A percentile compares a stretch with the other conserved stretches of the same genome.
Conservation (phyloP, 35 echinoderm and acorn worm genomes). For the Hemicentrotus pulcherrimus region DNA sequence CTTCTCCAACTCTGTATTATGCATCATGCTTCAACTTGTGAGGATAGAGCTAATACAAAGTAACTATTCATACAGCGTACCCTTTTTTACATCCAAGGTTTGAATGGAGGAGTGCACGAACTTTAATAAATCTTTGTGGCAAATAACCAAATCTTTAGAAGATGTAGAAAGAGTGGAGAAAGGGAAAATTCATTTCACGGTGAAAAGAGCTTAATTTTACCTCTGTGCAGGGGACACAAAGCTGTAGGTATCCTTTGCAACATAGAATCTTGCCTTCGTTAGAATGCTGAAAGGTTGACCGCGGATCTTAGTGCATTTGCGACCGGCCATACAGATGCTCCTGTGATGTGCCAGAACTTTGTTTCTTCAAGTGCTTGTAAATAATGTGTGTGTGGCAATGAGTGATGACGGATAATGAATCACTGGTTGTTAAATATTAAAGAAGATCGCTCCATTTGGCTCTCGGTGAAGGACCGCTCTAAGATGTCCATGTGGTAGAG, state of each 20-base stretch:
- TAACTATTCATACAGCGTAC: too few relatives aligned
- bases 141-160: too few relatives aligned
- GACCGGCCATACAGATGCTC: background rate
- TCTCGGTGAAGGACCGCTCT: background rate
- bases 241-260: background rate
- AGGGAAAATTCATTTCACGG: too few relatives aligned
- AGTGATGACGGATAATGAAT: background rate
- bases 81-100: too few relatives aligned
- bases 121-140: too few relatives aligned
- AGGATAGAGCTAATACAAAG: too few relatives aligned
- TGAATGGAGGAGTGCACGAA: too few relatives aligned
- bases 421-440: background rate
- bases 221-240: too few relatives aligned
- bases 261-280: background rate
- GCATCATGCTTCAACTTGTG: too few relatives aligned
- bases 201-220: too few relatives aligned
- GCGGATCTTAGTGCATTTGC: background rate
- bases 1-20: too few relatives aligned
- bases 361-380: background rate
- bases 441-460: background rate
- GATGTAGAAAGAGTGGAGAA: too few relatives aligned
- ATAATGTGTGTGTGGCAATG: background rate
- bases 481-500: background rate
- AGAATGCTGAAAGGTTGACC: background rate
- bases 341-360: background rate